Evolutionary conservation across 2,888 invertebrate genomes (phyloP).

Genomic region (Morpho achilles): DNA sequence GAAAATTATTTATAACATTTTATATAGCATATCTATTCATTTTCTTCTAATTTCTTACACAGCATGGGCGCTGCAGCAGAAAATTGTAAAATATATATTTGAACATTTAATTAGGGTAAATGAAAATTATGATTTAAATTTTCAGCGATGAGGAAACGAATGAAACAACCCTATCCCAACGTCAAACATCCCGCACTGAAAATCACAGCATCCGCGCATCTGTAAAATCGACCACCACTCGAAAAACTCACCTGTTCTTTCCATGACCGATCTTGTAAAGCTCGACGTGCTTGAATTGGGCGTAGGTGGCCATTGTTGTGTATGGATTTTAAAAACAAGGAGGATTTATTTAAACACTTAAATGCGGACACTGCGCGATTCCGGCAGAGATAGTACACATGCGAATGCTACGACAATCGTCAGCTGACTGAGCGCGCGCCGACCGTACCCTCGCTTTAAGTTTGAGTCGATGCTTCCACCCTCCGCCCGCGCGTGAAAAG

Average conservation of each 20-base stretch:
- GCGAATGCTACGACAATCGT: constrained; percentile 50
- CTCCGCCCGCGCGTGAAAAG: constrained; percentile 66
- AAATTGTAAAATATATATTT: too few relatives aligned
- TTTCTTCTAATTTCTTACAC: too few relatives aligned
- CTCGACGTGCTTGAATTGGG: constrained; percentile 95
- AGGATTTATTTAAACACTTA: constrained; percentile 30
- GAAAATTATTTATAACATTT: too few relatives aligned
- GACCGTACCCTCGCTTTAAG: constrained; percentile 57
- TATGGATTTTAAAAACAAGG: constrained; percentile 33
- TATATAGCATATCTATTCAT: too few relatives aligned
- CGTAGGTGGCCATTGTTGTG: constrained; percentile 90
- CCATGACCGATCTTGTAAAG: constrained; percentile 96
- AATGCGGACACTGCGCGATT: constrained; percentile 38
- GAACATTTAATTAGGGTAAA: too few relatives aligned
- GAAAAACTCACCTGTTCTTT: constrained; percentile 87
- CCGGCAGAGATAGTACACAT: constrained; percentile 37
- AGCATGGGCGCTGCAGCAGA: too few relatives aligned
- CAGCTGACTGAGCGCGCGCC: constrained; percentile 78
- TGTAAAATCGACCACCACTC: constrained; percentile 23
- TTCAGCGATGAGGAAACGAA: constrained; percentile 1
- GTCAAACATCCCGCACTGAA: constrained; percentile 31
- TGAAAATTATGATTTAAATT: too few relatives aligned
- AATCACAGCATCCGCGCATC: constrained; percentile 46
- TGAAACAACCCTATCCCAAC: constrained; percentile 15
- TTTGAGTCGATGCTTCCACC: constrained; percentile 67